These are phyloP conservation scores for Cryptophagus acutangulus DNA, from an alignment of 2,888 invertebrate species.

Conservation along the genomic window DNA sequence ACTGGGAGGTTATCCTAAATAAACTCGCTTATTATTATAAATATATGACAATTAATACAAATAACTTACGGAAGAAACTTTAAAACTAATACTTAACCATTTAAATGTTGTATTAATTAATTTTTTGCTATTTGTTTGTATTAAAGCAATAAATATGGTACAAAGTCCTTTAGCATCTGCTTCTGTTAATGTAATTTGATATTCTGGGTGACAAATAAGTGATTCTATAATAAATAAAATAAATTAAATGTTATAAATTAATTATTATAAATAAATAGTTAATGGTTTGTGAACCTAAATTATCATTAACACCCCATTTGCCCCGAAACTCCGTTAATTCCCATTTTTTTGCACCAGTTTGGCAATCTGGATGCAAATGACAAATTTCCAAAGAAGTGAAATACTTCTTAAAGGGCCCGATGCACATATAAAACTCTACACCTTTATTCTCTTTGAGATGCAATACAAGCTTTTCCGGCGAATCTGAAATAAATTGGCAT, in stretches of 20 bases:
- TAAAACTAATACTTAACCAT: slow-evolving; percentile 92
- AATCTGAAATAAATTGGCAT: slow-evolving; percentile 33
- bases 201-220: slow-evolving; percentile 93
- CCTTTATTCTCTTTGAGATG: slow-evolving; percentile 52
- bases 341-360: slow-evolving; percentile 46
- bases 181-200: slow-evolving; percentile 70
- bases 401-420: slow-evolving; percentile 48
- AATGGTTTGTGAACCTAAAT: neutral
- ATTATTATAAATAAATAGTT: neutral
- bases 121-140: slow-evolving; percentile 93
- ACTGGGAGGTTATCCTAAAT: slow-evolving; percentile 43
- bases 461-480: slow-evolving; percentile 44
- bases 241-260: no score
- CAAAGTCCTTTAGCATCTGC: slow-evolving; percentile 77
- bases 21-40: neutral
- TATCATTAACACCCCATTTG: slow-evolving; percentile 50
- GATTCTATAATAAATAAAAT: slow-evolving; percentile 57
- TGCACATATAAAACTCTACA: slow-evolving; percentile 61
- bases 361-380: slow-evolving; percentile 49
- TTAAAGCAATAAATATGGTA: slow-evolving; percentile 85
- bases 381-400: slow-evolving; percentile 55
- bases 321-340: slow-evolving; percentile 50
- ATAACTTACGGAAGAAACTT: slow-evolving; percentile 83
- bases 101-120: slow-evolving; percentile 85
- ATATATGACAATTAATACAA: no score